Conservation (phyloP, 2,888 invertebrate genomes). For the Galeopsomyia nigrocyanea region DNA sequence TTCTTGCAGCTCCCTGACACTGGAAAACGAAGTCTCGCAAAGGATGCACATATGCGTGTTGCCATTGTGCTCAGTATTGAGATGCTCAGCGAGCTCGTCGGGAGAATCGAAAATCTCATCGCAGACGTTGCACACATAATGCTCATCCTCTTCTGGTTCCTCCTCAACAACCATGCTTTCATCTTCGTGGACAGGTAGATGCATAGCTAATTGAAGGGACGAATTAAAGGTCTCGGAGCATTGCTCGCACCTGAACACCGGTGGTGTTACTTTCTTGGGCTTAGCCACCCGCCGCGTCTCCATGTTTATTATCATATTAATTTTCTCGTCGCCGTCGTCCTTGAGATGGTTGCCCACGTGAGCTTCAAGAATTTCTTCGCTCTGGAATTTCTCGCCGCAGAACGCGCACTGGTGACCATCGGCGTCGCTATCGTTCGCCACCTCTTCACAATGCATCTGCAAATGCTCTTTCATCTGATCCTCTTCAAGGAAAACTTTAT, state of each 20-base stretch:
- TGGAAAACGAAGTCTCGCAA: slow-evolving; percentile 62
- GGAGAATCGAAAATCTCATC: slow-evolving; percentile 59
- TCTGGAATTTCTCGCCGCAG: slow-evolving; percentile 60
- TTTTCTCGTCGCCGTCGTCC: slow-evolving; percentile 64
- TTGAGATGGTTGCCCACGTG: slow-evolving; percentile 64
- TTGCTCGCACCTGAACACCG: slow-evolving; percentile 56
- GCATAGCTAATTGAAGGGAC: slow-evolving; percentile 61
- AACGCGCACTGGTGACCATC: slow-evolving; percentile 63
- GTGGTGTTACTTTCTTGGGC: slow-evolving; percentile 26
- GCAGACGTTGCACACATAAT: slow-evolving; percentile 61
- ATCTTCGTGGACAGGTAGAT: slow-evolving; percentile 63
- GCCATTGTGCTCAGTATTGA: slow-evolving; percentile 59
- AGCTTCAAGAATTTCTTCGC: slow-evolving; percentile 60
- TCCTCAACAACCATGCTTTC: slow-evolving; percentile 61
- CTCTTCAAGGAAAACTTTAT: slow-evolving; percentile 63
- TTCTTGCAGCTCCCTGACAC: slow-evolving; percentile 60
- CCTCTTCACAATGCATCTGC: slow-evolving; percentile 64
- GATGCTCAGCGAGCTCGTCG: slow-evolving; percentile 59
- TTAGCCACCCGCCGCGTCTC: slow-evolving; percentile 45
- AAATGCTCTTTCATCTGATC: slow-evolving; percentile 64
- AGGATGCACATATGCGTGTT: slow-evolving; percentile 61
- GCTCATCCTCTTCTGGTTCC: slow-evolving; percentile 44
- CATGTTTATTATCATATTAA: slow-evolving; percentile 59
- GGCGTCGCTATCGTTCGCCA: slow-evolving; percentile 56
- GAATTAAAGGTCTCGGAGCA: slow-evolving; percentile 59